phyloP scores from a whole-genome alignment of 2,888 invertebrate genomes.

The Monopis laevigella region DNA sequence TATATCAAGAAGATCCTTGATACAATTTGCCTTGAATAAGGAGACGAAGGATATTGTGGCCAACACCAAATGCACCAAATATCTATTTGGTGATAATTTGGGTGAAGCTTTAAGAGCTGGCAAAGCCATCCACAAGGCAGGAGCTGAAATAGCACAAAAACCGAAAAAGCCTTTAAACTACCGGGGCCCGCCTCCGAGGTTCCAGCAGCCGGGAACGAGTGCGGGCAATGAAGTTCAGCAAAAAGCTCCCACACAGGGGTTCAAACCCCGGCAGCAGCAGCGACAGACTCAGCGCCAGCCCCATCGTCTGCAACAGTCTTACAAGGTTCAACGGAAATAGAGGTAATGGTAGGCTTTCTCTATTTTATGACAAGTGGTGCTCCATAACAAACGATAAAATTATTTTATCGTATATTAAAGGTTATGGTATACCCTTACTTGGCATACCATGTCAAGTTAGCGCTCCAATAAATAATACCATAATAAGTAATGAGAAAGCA shows the following conservation, averaged over 20 bases:
- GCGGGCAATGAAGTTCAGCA: not conserved
- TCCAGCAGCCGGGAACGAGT: not conserved
- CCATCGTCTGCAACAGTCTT: not conserved
- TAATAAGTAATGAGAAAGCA: not conserved
- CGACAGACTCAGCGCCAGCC: not conserved
- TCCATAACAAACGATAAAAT: not conserved
- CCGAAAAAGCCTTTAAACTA: not conserved
- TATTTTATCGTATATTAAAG: not conserved
- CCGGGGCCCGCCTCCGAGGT: no score
- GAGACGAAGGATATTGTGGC: not conserved
- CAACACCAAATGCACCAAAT: conserved; percentile 6
- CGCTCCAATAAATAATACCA: not conserved
- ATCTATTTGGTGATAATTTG: conserved; percentile 13
- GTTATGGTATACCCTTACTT: not conserved
- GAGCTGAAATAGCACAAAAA: not conserved
- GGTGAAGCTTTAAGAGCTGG: conserved; percentile 9
- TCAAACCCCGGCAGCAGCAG: not conserved
- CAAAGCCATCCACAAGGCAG: conserved; percentile 3
- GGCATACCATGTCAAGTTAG: not conserved
- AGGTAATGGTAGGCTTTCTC: not conserved
- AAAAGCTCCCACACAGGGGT: not conserved
- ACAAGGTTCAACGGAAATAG: not conserved
- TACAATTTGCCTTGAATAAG: conserved; percentile 2
- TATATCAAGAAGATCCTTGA: not conserved
- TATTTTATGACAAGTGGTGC: conserved; percentile 4